Percentiles rank a stretch among this genome's conserved stretches.
These are phyloP conservation scores for Gobionotothen gibberifrons DNA, from an alignment of 2,797 vertebrate genomes.

Conservation along the genomic window DNA sequence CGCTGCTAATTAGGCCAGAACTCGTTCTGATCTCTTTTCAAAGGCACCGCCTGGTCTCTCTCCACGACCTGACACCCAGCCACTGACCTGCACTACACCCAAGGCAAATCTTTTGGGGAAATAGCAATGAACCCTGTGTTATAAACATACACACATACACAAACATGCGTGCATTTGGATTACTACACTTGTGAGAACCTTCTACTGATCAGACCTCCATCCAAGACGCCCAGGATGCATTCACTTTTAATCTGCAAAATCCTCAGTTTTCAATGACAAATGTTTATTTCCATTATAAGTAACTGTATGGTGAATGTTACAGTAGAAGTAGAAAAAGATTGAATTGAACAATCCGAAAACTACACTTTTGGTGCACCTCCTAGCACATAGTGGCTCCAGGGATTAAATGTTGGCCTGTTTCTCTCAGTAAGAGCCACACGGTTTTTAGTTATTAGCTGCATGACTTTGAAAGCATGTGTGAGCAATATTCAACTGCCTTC, in stretches of 20 bases:
- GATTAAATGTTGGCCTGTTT: slow-evolving; percentile 2
- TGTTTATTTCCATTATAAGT: neutral
- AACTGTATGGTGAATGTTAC: neutral
- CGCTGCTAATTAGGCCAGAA: slow-evolving; percentile 64
- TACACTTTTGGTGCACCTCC: too few species aligned
- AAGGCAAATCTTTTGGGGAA: slow-evolving; percentile 73
- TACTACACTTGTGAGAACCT: slow-evolving; percentile 25
- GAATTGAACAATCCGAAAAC: neutral
- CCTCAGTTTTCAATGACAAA: neutral
- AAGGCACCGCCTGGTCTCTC: slow-evolving; percentile 53
- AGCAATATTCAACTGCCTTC: neutral
- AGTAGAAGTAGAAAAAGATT: neutral
- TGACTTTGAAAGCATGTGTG: neutral
- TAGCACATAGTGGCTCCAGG: too few species aligned
- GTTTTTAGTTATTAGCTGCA: neutral
- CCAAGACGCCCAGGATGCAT: neutral
- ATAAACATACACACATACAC: slow-evolving; percentile 33
- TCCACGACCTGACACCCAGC: slow-evolving; percentile 39
- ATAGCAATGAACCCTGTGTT: slow-evolving; percentile 53
- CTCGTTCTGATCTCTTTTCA: slow-evolving; percentile 71
- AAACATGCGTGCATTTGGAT: neutral
- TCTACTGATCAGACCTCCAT: slow-evolving; percentile 10
- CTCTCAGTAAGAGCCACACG: neutral
- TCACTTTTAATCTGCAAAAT: neutral
- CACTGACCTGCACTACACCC: slow-evolving; percentile 58